phyloP scores from a whole-genome alignment of 2,888 invertebrate genomes.

The Epinotia demarniana region DNA sequence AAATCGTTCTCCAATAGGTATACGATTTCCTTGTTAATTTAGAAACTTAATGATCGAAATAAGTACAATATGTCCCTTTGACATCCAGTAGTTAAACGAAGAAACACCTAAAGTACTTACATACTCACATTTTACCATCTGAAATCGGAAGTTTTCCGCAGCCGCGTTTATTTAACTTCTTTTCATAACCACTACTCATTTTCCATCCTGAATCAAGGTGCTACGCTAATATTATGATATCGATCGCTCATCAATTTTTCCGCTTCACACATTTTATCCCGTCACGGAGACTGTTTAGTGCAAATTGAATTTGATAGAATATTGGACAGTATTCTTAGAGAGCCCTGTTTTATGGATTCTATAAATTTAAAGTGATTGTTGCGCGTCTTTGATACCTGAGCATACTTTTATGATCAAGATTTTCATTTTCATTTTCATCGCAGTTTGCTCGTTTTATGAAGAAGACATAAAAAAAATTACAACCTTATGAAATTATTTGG shows the following conservation, averaged over 20 bases:
- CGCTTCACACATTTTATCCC: slow-evolving; percentile 57
- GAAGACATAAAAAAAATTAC: too few species aligned
- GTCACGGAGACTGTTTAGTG: slow-evolving; percentile 58
- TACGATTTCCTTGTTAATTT: too few species aligned
- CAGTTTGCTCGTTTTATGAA: background rate
- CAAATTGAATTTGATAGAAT: slow-evolving; percentile 59
- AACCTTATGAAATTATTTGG: too few species aligned
- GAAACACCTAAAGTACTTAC: background rate
- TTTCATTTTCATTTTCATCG: slow-evolving; percentile 3
- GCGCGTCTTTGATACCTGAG: slow-evolving; percentile 17
- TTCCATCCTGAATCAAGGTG: slow-evolving; percentile 42
- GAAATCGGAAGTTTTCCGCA: too few species aligned
- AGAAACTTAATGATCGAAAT: too few species aligned
- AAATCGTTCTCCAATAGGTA: too few species aligned
- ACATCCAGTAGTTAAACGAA: too few species aligned
- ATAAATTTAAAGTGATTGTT: slow-evolving; percentile 43
- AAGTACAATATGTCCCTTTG: background rate
- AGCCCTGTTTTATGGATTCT: slow-evolving; percentile 39
- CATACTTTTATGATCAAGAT: slow-evolving; percentile 28
- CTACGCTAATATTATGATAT: slow-evolving; percentile 54
- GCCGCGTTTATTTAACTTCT: background rate
- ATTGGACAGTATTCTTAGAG: slow-evolving; percentile 42
- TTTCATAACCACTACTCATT: slow-evolving; percentile 25
- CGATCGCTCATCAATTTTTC: slow-evolving; percentile 60
- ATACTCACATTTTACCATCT: background rate